These are phyloP conservation scores for Drosophila lini DNA, from an alignment of 1,140 invertebrate genomes.

Conservation along the genomic window DNA sequence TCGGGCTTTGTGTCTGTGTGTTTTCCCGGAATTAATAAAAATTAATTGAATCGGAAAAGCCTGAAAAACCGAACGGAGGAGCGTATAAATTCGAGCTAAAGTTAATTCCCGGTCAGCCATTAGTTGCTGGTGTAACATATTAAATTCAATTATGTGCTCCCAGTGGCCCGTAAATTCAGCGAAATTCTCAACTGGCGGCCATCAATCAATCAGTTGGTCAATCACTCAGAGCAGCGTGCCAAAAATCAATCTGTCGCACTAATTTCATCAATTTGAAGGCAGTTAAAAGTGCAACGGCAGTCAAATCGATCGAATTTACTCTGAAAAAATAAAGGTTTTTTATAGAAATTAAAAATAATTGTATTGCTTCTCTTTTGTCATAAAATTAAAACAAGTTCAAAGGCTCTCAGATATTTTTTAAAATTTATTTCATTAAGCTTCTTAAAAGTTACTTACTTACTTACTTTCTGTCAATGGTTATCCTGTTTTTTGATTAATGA, in stretches of 20 bases:
- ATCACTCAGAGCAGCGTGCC: conserved; percentile 28
- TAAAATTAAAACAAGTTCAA: too few relatives aligned
- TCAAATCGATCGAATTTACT: background rate
- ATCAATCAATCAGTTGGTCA: conserved; percentile 57
- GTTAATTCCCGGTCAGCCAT: conserved; percentile 16
- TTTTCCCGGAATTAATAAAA: conserved; percentile 22
- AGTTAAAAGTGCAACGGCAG: conserved; percentile 13
- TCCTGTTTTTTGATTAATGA: conserved; percentile 47
- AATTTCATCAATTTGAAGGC: conserved; percentile 40
- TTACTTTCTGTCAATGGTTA: conserved; percentile 6
- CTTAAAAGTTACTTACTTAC: background rate
- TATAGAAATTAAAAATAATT: too few relatives aligned
- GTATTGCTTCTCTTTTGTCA: too few relatives aligned
- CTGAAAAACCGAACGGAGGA: conserved; percentile 11
- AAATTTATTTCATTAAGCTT: background rate
- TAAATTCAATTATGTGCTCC: conserved; percentile 32
- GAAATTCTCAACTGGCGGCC: conserved; percentile 12
- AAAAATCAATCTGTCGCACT: conserved; percentile 46
- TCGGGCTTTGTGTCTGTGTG: background rate
- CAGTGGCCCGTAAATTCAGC: conserved; percentile 42
- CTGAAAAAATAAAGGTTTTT: too few relatives aligned
- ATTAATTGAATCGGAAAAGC: conserved; percentile 36
- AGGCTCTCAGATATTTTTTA: background rate
- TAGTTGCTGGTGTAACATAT: conserved; percentile 18
- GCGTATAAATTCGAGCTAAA: conserved; percentile 26